A percentile compares a stretch with the other conserved stretches of the same genome.
Evolutionary conservation across 2,797 vertebrate genomes (phyloP).

Genomic region (Vespertilio murinus): DNA sequence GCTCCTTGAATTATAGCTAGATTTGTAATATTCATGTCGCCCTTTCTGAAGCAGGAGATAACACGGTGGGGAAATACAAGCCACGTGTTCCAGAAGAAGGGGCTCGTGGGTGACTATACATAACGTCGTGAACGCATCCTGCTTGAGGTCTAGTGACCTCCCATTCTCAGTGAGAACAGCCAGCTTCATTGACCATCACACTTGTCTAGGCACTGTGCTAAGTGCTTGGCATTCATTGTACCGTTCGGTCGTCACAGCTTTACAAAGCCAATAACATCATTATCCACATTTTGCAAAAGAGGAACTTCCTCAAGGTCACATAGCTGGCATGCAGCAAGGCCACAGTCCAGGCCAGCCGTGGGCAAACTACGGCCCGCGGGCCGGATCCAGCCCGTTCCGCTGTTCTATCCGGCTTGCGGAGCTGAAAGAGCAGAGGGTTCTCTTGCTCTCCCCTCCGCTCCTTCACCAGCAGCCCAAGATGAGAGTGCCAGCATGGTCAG

Average conservation of each 20-base stretch:
- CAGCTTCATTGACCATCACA: background rate
- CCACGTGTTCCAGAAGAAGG: background rate
- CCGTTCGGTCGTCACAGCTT: background rate
- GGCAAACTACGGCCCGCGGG: too few relatives aligned
- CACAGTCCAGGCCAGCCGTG: too few relatives aligned
- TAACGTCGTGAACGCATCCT: background rate
- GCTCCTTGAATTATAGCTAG: constrained; percentile 37
- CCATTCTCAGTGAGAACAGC: background rate
- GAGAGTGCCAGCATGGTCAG: too few relatives aligned
- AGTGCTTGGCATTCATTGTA: background rate
- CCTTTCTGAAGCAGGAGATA: constrained; percentile 1
- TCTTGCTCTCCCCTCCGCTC: too few relatives aligned
- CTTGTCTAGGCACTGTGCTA: background rate
- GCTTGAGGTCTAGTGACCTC: background rate
- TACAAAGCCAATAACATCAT: background rate
- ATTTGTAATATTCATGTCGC: constrained; percentile 7
- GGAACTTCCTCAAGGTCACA: background rate
- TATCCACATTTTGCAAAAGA: background rate
- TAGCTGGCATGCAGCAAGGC: background rate
- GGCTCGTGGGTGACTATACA: background rate
- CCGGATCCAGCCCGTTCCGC: too few relatives aligned
- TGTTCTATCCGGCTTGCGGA: too few relatives aligned
- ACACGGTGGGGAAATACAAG: background rate
- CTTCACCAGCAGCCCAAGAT: too few relatives aligned
- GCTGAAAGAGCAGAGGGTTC: too few relatives aligned